phyloP scores from a whole-genome alignment of 1,140 invertebrate genomes.

The Phymorhynchus buccinoides region DNA sequence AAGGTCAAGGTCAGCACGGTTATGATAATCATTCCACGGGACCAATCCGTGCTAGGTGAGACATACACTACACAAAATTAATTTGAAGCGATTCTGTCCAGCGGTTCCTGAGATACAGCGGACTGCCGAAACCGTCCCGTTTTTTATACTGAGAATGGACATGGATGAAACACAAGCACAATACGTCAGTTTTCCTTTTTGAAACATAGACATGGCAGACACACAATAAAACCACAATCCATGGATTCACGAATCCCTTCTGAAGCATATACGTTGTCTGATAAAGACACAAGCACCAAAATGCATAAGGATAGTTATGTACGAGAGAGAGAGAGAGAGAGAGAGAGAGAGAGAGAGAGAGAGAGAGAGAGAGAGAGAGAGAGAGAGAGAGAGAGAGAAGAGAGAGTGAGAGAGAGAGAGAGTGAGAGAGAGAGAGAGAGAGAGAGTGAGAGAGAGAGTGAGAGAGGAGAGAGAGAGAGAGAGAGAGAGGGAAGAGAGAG shows the following conservation, averaged over 20 bases:
- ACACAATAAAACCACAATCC: too few species aligned
- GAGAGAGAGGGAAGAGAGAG: constrained; percentile 16
- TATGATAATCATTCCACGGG: not conserved
- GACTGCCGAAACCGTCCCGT: too few species aligned
- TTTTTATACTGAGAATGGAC: too few species aligned
- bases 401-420: not conserved
- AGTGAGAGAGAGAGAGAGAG: not conserved
- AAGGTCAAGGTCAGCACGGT: not conserved
- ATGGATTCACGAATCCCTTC: too few species aligned
- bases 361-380: not conserved
- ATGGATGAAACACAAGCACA: constrained; percentile 43
- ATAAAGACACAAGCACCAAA: not conserved
- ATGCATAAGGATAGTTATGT: not conserved
- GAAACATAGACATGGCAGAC: not conserved
- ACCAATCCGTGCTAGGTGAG: not conserved
- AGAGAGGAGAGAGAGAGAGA: not conserved
- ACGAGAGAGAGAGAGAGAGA: not conserved
- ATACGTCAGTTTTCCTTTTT: too few species aligned
- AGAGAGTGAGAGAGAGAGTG: not conserved
- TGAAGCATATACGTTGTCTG: too few species aligned
- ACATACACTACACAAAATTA: not conserved
- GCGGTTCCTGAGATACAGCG: too few species aligned
- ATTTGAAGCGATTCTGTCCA: not conserved
- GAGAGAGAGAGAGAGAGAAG: not conserved
- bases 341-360: not conserved